Evolutionary conservation across 2,797 vertebrate species (phyloP).

Genomic region (Crax fasciolata): DNA sequence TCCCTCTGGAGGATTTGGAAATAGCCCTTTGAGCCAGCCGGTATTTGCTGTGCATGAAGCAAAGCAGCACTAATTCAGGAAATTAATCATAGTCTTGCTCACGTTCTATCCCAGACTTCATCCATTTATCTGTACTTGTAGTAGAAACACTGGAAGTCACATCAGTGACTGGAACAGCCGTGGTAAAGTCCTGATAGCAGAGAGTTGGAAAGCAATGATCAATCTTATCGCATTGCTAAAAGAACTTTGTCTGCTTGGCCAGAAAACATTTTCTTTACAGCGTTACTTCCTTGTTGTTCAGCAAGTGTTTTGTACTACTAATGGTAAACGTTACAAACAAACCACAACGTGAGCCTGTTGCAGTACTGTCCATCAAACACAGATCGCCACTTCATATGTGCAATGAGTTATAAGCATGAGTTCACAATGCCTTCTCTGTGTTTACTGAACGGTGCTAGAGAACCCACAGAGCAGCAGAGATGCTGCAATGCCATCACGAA

Average conservation of each 20-base stretch:
- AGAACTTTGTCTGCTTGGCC: conserved; percentile 11
- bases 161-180: background rate
- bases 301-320: background rate
- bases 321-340: background rate
- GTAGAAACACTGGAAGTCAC: background rate
- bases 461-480: background rate
- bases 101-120: background rate
- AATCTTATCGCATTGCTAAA: conserved; percentile 22
- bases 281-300: conserved; percentile 23
- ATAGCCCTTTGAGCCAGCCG: background rate
- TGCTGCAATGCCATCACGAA: background rate
- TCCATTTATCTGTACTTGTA: background rate
- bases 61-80: background rate
- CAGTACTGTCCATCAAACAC: background rate
- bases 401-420: background rate
- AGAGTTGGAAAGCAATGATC: background rate
- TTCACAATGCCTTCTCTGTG: background rate
- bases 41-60: background rate
- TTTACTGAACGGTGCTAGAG: background rate
- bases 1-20: background rate
- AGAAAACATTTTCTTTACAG: background rate
- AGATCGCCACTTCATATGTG: background rate
- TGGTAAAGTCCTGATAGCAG: conserved; percentile 2
- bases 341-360: background rate
- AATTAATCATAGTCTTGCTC: background rate